Base-by-base conservation (phyloP, 2,797 vertebrate species). In the Neomorphus geoffroyi region DNA sequence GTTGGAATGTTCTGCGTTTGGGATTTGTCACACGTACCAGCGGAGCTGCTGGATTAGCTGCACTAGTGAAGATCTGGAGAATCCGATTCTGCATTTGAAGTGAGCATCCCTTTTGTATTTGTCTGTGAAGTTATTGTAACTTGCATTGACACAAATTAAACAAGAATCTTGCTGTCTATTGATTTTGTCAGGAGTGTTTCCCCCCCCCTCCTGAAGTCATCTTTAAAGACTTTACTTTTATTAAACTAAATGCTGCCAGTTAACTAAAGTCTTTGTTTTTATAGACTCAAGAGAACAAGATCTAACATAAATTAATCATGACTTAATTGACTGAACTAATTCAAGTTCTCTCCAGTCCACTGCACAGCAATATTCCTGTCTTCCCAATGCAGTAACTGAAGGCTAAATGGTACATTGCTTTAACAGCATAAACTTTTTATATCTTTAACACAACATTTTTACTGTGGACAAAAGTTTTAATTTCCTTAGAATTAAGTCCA, bases 281-380 rank as follows among this genome's bases (percentile, higher is more conserved):
- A 97, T 91, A 97, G 95, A 94, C 97, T 97, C 91, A 13, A 66
- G 97, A 97, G 96, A 96, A 94, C 45, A 90, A 92, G 93, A 92
- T 97, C 96, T 97, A 96, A 97, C 96, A 95, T 98, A 97, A 98
- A 98, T 98, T 97, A 98, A 98, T 98, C 97, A 97, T 97, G 97
- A 97, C 96, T 98, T 98, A 98, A 98, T 98, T 98, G 97, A 97
- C 96, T 97, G 97, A 97, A 93, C 95, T 98, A 98, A 98, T 98
- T 97, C 96, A 89, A 86, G 75, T 93, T 96, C 96, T 97, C 94
- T 98, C 66, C 96, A 96, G 96, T 92, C 95, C 96, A 95, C 60
- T 96, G 97, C 96, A 94, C 97, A 91, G 79, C 91, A 97, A 96
- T 97, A 96, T 97, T 97, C 91, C 94, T 95, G 94, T 97, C 96